A percentile compares a stretch with the other conserved stretches of the same genome.
phyloP scores from a whole-genome alignment of 2,797 vertebrate species.

The Rhinatrema bivittatum region DNA sequence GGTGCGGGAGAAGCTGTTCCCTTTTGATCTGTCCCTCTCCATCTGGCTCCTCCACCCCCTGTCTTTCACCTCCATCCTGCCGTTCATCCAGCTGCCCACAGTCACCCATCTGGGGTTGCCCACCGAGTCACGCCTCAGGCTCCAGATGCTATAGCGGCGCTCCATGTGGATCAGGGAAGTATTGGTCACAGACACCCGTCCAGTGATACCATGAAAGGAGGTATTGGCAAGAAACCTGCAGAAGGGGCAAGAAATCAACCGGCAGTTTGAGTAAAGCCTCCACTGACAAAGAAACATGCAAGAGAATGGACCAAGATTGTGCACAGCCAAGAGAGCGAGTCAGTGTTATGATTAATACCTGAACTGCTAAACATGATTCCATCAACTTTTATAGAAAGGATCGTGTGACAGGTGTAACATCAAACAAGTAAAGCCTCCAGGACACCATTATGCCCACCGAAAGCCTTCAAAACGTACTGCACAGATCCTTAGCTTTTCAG shows the following conservation, averaged over 20 bases:
- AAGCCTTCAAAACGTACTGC: no score
- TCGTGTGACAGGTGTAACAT: no score
- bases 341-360: no score
- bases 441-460: no score
- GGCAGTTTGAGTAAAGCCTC: no score
- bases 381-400: no score
- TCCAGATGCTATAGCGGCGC: slow-evolving; percentile 73
- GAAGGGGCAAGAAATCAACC: not conserved
- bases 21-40: slow-evolving; percentile 12
- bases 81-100: slow-evolving; percentile 69
- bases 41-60: slow-evolving; percentile 48
- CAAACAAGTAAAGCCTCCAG: no score
- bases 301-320: no score
- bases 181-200: slow-evolving; percentile 51
- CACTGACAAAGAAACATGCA: no score
- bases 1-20: not conserved
- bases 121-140: slow-evolving; percentile 58
- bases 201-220: slow-evolving; percentile 70
- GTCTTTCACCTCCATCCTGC: slow-evolving; percentile 64
- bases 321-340: no score
- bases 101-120: slow-evolving; percentile 84
- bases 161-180: slow-evolving; percentile 52
- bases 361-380: no score
- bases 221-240: slow-evolving; percentile 77
- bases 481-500: no score